Evolutionary conservation across 37 sponge, comb jelly and placozoan genomes (phyloP), one percentile per base, ranked within the genome.

Genomic region (Aplysina aerophoba): DNA sequence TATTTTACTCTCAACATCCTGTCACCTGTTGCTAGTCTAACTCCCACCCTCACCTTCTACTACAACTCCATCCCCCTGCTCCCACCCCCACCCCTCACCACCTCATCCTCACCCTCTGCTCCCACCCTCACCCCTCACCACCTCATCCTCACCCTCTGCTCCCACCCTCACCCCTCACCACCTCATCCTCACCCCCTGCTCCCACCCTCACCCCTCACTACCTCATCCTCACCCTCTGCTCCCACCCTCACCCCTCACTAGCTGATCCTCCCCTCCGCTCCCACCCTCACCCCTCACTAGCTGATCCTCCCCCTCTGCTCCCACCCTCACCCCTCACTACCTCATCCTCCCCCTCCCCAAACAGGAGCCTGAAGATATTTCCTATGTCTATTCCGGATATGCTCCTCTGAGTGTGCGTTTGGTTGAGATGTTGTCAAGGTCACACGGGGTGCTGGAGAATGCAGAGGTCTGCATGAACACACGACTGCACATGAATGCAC

Each of bases 371-470:
- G 88, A 82, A 16, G 97, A 96, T 79, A 90, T 88, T 8, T 86
- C 96, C 41, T 99, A 97, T 57, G 92, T 89, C 58, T 91, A 92
- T 85, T 97, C 97, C 60, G 99, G 99, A 20, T 99, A 99, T 87
- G 97, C 99, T 79, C 99, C 99, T 15, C 89, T 97, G 40, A 95
- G 93, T 78, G 93, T 96, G 38, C 57, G 97, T 35, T 82, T 99
- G 33, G 86, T 92, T 21, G 95, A 99, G 55, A 64, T 62, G 44
- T 14, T 90, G n/a, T 73, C 85, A 33, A 93, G 66, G 73, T 90
- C 87, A 24, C 84, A 88, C 56, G 91, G 89, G 38, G 86, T 80
- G 65, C 59, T 27, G 1, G 75, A 35, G 6, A 67, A 87, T 44
- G 95, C 95, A 79, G 96, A 93, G 89, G 96, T 96, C 22, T 50